Evolutionary conservation across 2,113 vertebrate genomes (phyloP), one percentile per base, ranked within the genome.

Genomic region (Eulemur macaco): DNA sequence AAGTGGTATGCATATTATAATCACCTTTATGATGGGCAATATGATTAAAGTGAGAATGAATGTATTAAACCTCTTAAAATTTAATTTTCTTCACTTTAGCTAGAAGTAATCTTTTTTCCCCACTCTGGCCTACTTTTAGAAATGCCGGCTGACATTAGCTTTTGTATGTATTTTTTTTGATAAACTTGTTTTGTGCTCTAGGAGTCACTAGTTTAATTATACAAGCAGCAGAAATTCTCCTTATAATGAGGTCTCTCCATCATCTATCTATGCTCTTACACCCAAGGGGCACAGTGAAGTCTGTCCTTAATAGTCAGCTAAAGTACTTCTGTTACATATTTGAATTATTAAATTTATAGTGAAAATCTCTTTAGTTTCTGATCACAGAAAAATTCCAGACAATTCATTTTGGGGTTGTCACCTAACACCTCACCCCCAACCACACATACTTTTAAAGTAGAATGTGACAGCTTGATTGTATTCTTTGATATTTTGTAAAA

Each of bases 31-130:
- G 93, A 97, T 96, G 89, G 83, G 82, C 92, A 97, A 85, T 94
- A 45, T 84, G 97, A 97, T 97, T 98, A 89, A 96, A 98, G 96
- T 97, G 93, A 54, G 47, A 97, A 97, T 97, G 97, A 97, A 94
- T 78, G 45, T 97, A 97, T 97, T 96, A 96, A 98, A 91, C 77
- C 14, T 97, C 64, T 87, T 93, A 92, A 96, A 97, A 98, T 97
- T 98, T 96, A 96, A 98, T 98, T 98, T 97, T 85, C 66, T 97
- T 64, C 34, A 71, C 95, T 97, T 98, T 97, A 97, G 90, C 96
- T 96, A 96, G 94, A 96, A 98, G 74, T 97, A 90, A 97, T 98
- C 60, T 89, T 96, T 88, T 69, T 96, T 96, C 54, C 54, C 47
- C 97, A 17, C 94, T 97, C 54, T 97, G 95, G 68, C 80, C 93